Evolutionary conservation across 53 echinoderm and acorn worm genomes (phyloP).

Genomic region (Stichopus horrens): DNA sequence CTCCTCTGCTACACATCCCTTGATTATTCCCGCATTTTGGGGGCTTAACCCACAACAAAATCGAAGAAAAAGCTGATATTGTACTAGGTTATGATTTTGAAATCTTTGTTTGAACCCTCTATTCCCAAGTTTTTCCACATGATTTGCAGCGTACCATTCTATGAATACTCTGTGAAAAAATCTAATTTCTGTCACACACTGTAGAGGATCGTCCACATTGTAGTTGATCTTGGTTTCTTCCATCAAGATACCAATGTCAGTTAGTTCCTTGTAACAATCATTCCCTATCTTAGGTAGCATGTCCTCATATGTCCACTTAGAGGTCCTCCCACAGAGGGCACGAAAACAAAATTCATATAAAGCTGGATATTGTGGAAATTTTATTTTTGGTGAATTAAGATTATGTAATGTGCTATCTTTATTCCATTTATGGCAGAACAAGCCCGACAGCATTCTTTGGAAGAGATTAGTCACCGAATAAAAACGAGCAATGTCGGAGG

Average conservation of each 20-base stretch:
- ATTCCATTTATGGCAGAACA: not conserved
- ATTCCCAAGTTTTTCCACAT: not conserved
- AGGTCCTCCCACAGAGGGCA: not conserved
- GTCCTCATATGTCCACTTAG: not conserved
- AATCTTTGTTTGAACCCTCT: not conserved
- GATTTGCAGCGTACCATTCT: not conserved
- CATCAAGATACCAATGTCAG: not conserved
- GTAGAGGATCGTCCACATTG: not conserved
- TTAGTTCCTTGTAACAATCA: not conserved
- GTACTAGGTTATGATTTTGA: no score
- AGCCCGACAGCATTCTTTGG: not conserved
- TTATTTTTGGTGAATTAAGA: not conserved
- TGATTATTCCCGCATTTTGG: no score
- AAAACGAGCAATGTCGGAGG: not conserved
- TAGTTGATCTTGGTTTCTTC: not conserved
- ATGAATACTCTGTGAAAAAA: not conserved
- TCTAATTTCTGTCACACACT: not conserved
- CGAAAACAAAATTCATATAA: not conserved
- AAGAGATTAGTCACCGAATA: not conserved
- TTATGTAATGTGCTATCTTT: not conserved
- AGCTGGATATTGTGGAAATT: not conserved
- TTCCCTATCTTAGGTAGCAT: not conserved
- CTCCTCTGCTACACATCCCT: no score
- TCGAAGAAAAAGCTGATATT: not conserved
- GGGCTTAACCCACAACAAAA: not conserved